Evolutionary conservation across 2,888 invertebrate species (phyloP), one percentile per base, ranked within the genome.

Genomic region (Conops quadrifasciatus): DNA sequence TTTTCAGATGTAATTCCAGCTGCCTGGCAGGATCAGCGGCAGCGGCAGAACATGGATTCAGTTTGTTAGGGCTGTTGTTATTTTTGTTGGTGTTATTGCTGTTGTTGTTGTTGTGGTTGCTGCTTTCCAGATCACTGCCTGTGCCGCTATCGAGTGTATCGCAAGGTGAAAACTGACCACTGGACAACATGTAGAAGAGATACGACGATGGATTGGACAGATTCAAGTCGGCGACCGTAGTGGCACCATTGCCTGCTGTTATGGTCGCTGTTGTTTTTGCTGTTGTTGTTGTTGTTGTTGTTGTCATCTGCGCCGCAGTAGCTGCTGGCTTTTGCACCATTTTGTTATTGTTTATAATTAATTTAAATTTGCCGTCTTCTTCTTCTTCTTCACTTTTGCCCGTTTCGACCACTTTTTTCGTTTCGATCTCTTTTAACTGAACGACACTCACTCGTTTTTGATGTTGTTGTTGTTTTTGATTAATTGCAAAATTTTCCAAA

Each of bases 81-180:
- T 16, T 19, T 47, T 49, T n/a, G 26, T 47, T 60, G 45, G 11
- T 43, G 43, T 56, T 15, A 16, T 16, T 56, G 26, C 7, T 59
- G 43, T n/a, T 51, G 16, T 21, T 59, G 53, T 36, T 16, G 49
- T n/a, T 59, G 28, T 15, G 24, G 47, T 73, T 77, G 66, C 80
- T 83, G 67, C 80, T 83, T 72, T 94, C 94, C 78, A 94, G 88
- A 85, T 94, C 94, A 83, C 93, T 94, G 86, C 94, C 93, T 47
- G 94, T 94, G 60, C 94, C 94, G 72, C 94, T 94, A 85, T 94
- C 94, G 74, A 94, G 83, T 0, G 93, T 94, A 80, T 94, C 94
- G 75, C 85, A 93, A 1, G 94, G 93, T 43, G 94, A 94, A 80
- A 93, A 92, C 81, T 94, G 94, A 1, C 94, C 94, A 81, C 93